phyloP scores from a whole-genome alignment of 1,140 invertebrate species.

The Achatina immaculata region DNA sequence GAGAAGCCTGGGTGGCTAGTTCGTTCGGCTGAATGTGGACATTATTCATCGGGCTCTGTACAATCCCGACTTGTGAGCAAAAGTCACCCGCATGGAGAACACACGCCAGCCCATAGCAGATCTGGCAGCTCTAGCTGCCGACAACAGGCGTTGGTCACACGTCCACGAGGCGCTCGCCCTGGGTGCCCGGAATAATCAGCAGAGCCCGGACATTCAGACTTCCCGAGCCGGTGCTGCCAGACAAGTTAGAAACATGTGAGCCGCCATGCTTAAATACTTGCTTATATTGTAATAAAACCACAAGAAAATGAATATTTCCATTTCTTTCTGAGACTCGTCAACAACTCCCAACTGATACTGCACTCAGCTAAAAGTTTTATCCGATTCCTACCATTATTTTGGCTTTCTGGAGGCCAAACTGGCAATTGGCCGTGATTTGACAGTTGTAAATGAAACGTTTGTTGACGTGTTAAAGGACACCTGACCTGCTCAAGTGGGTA shows the following conservation, averaged over 20 bases:
- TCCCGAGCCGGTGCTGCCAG: background rate
- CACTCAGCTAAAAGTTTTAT: background rate
- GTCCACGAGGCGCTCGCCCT: background rate
- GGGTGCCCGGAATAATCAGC: background rate
- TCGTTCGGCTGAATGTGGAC: background rate
- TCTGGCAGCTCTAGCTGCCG: constrained; percentile 1
- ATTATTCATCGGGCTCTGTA: background rate
- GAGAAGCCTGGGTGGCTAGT: too few species aligned
- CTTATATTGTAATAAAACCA: background rate
- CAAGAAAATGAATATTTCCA: background rate
- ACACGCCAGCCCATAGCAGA: background rate
- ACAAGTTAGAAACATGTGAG: background rate
- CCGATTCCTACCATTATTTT: background rate
- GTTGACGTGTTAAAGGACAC: background rate
- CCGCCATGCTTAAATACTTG: background rate
- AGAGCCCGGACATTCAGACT: background rate
- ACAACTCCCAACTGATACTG: background rate
- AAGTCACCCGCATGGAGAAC: constrained; percentile 8
- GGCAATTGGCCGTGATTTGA: constrained; percentile 8
- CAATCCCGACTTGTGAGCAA: background rate
- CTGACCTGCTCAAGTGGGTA: background rate
- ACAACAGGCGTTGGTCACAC: background rate
- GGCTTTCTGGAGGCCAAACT: background rate
- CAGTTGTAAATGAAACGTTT: constrained; percentile 10
- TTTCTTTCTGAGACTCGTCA: background rate